Percentiles rank a stretch among this genome's conserved stretches.
phyloP scores from a whole-genome alignment of 2,113 vertebrate genomes.

The Lophochroa leadbeateri region DNA sequence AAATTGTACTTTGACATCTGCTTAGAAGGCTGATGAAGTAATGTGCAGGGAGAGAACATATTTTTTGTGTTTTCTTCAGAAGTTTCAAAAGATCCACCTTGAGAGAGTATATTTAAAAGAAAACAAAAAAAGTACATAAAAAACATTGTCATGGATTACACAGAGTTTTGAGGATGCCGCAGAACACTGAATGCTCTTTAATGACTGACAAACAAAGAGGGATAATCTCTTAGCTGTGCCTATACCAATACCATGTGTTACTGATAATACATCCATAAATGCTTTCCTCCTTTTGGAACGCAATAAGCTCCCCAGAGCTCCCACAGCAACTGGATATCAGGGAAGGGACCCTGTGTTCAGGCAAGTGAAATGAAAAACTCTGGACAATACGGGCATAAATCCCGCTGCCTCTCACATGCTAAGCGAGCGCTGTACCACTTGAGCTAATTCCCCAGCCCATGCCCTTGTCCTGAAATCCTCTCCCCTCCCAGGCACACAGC shows the following conservation, averaged over 20 bases:
- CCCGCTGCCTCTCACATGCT: slow-evolving; percentile 38
- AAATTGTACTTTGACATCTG: neutral
- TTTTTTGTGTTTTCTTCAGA: neutral
- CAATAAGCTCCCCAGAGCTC: neutral
- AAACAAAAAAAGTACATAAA: accelerated
- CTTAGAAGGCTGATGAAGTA: neutral
- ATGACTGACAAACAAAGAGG: accelerated
- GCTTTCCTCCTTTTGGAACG: neutral
- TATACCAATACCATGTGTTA: accelerated
- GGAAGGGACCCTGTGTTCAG: neutral
- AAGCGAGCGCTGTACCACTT: neutral
- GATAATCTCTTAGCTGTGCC: accelerated
- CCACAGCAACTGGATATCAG: neutral
- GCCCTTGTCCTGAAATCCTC: accelerated
- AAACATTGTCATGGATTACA: accelerated
- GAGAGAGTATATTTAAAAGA: neutral
- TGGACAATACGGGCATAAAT: neutral
- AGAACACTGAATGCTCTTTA: too few species aligned
- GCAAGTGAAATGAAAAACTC: accelerated
- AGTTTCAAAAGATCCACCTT: neutral
- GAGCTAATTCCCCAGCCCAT: neutral
- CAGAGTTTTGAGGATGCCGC: too few species aligned
- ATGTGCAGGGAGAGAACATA: accelerated
- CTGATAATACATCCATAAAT: accelerated
- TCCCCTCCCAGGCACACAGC: too few species aligned